phyloP scores from a whole-genome alignment of 2,113 vertebrate genomes.

The Falco punctatus region DNA sequence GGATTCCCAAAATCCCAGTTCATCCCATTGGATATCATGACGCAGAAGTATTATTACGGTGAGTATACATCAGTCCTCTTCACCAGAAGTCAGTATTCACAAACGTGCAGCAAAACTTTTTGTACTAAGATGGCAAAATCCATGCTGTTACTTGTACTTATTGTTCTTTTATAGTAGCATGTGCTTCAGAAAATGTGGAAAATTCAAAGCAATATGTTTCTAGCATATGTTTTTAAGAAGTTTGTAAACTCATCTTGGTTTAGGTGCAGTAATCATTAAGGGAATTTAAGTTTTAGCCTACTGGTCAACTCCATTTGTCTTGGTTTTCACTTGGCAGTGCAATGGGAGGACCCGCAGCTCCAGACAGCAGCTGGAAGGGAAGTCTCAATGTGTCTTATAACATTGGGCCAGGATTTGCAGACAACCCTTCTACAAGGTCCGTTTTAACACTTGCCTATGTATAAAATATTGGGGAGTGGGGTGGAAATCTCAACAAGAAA shows the following conservation, averaged over 20 bases:
- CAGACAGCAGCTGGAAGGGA: constrained; percentile 89
- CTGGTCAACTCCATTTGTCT: neutral
- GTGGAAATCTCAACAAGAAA: neutral
- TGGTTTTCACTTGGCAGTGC: constrained; percentile 74
- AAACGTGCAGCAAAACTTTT: neutral
- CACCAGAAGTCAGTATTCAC: neutral
- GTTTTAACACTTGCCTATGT: neutral
- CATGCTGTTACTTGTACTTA: neutral
- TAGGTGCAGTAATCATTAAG: neutral
- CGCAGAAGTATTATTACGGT: constrained; percentile 87
- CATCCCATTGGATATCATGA: constrained; percentile 94
- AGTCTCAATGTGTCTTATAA: constrained; percentile 86
- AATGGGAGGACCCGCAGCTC: constrained; percentile 84
- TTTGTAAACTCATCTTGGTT: neutral
- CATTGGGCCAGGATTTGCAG: constrained; percentile 87
- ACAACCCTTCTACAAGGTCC: constrained; percentile 76
- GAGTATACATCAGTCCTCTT: neutral
- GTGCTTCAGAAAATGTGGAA: neutral
- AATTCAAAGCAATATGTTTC: neutral
- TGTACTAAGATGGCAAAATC: neutral
- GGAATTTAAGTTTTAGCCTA: neutral
- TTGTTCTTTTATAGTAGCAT: neutral
- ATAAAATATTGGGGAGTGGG: neutral
- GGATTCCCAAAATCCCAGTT: constrained; percentile 90
- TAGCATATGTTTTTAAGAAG: neutral